Conservation (phyloP, 2,113 vertebrate species). For the Calonectris borealis region DNA sequence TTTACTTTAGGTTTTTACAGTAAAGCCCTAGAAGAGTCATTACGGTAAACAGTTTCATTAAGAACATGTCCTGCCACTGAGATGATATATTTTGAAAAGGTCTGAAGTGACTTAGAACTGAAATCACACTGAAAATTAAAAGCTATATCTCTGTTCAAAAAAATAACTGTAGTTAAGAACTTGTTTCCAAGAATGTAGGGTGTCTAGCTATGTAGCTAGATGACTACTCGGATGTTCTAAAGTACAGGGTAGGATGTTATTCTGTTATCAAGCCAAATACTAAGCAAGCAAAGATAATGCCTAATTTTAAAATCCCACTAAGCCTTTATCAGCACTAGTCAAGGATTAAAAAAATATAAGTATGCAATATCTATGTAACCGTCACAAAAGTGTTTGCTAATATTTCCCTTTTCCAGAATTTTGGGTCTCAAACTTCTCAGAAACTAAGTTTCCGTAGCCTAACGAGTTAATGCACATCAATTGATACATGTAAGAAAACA, state of each 20-base stretch:
- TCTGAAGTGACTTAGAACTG: background rate
- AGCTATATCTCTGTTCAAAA: background rate
- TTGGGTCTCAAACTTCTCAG: background rate
- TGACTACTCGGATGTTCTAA: background rate
- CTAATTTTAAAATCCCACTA: background rate
- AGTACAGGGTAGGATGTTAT: background rate
- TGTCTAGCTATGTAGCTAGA: background rate
- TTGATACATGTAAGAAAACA: conserved; percentile 7
- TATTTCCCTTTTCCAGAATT: background rate
- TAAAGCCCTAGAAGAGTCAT: background rate
- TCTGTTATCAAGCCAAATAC: background rate
- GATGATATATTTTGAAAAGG: background rate
- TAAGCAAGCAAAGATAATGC: background rate
- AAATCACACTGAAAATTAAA: background rate
- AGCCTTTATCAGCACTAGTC: background rate
- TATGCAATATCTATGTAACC: background rate
- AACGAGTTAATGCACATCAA: background rate
- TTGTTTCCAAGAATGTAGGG: background rate
- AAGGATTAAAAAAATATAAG: background rate
- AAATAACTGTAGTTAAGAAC: background rate
- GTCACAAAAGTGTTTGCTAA: background rate
- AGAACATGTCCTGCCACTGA: background rate
- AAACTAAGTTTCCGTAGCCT: background rate
- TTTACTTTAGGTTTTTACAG: background rate
- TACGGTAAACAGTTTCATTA: background rate